Evolutionary conservation across 92 coral and sea anemone species (phyloP).

Genomic region (Phenganax stokvisi): DNA sequence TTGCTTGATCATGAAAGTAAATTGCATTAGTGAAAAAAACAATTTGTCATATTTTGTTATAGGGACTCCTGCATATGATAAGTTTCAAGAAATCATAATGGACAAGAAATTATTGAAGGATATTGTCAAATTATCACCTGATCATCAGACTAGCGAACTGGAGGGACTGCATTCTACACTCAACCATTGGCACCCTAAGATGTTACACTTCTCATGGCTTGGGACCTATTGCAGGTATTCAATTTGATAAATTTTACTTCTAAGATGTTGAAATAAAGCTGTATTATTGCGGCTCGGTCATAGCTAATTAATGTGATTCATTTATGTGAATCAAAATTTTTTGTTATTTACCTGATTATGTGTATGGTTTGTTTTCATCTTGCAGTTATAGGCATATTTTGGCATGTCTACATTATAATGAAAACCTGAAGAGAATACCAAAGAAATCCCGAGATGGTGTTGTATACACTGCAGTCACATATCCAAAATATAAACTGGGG

Average conservation of each 20-base stretch:
- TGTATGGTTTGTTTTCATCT: neutral
- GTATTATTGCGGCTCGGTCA: too few species aligned
- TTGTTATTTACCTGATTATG: too few species aligned
- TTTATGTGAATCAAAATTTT: too few species aligned
- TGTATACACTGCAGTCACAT: slow-evolving; percentile 4
- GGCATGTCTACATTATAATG: slow-evolving; percentile 1
- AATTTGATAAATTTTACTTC: neutral
- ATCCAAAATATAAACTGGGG: neutral
- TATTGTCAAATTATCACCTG: neutral
- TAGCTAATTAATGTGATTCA: too few species aligned
- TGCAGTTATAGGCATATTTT: neutral
- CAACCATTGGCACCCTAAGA: neutral
- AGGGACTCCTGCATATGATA: too few species aligned
- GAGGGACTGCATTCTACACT: slow-evolving; percentile 9
- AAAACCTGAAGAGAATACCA: neutral
- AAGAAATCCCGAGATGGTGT: neutral
- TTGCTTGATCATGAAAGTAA: too few species aligned
- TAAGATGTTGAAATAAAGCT: neutral
- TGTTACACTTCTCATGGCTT: slow-evolving; percentile 8
- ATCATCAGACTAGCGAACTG: neutral
- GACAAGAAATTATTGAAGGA: too few species aligned
- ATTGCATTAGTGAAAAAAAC: too few species aligned
- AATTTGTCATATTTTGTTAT: too few species aligned
- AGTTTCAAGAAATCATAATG: too few species aligned
- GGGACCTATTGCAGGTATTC: slow-evolving; percentile 11